Percentiles rank a stretch among this genome's conserved stretches.
phyloP scores from a whole-genome alignment of 2,888 invertebrate species.

The Nymphalis urticae region DNA sequence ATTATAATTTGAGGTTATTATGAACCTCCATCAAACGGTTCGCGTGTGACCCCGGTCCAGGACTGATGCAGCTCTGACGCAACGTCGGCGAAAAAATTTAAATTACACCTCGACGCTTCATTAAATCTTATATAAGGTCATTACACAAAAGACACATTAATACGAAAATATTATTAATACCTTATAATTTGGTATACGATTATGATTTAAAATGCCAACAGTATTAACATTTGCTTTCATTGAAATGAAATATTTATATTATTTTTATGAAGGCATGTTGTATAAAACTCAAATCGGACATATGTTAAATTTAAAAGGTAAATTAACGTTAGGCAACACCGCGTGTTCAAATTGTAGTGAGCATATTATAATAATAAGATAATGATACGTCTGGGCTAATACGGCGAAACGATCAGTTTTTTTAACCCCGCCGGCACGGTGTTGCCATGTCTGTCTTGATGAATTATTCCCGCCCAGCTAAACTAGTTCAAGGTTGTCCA shows the following conservation, averaged over 20 bases:
- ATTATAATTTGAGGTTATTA: constrained; percentile 72
- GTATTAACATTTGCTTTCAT: not conserved
- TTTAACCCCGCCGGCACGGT: constrained; percentile 52
- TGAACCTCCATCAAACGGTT: constrained; percentile 65
- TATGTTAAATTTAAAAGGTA: constrained; percentile 13
- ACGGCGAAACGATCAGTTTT: constrained; percentile 63
- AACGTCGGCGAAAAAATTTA: constrained; percentile 41
- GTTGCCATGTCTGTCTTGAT: constrained; percentile 65
- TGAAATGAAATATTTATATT: not conserved
- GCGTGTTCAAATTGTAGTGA: constrained; percentile 40
- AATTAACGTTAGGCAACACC: constrained; percentile 33
- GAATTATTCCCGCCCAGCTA: constrained; percentile 67
- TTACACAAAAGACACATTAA: constrained; percentile 21
- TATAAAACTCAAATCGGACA: constrained; percentile 1
- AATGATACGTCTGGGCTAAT: constrained; percentile 75
- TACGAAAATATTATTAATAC: constrained; percentile 27
- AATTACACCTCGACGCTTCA: constrained; percentile 28
- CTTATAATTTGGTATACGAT: constrained; percentile 9
- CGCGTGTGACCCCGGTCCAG: constrained; percentile 61
- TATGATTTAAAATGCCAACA: constrained; percentile 1
- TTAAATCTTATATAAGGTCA: constrained; percentile 29
- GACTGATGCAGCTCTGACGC: constrained; percentile 49
- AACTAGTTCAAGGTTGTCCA: constrained; percentile 77
- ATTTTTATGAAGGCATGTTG: constrained; percentile 3
- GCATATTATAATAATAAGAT: constrained; percentile 72